Conservation (phyloP, 2,888 invertebrate genomes). For the Halocaridina rubra region DNA sequence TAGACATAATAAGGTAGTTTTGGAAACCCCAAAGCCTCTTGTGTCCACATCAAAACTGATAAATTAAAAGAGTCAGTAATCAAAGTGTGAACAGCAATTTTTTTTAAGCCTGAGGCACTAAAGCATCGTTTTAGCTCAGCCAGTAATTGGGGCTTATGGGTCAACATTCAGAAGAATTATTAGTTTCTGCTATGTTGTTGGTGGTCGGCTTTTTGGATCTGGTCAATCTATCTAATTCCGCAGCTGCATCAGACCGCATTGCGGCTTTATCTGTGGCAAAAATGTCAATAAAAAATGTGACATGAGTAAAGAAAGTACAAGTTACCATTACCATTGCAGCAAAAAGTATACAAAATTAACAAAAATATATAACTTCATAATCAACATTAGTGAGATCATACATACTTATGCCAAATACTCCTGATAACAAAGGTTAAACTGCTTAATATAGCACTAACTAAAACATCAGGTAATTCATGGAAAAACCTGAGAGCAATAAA, state of each 20-base stretch:
- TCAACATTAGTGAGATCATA: background rate
- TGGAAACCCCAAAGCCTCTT: background rate
- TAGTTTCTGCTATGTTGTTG: slow-evolving; percentile 17
- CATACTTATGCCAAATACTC: too few relatives aligned
- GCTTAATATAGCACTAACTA: too few relatives aligned
- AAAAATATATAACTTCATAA: background rate
- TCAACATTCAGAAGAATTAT: slow-evolving; percentile 57
- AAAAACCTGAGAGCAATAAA: too few relatives aligned
- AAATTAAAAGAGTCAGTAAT: too few relatives aligned
- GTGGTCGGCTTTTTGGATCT: slow-evolving; percentile 73
- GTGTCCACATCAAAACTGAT: too few relatives aligned
- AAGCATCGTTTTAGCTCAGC: slow-evolving; percentile 12
- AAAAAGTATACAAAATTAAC: background rate
- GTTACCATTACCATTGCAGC: background rate
- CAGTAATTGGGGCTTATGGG: background rate
- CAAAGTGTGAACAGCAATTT: too few relatives aligned
- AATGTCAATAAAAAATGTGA: slow-evolving; percentile 70
- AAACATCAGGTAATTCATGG: too few relatives aligned
- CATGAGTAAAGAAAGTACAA: background rate
- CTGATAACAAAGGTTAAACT: too few relatives aligned
- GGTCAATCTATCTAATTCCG: slow-evolving; percentile 90
- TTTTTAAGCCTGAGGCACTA: slow-evolving; percentile 16
- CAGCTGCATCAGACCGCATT: slow-evolving; percentile 89
- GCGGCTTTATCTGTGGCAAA: slow-evolving; percentile 75
- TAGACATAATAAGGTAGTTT: too few relatives aligned